Base-by-base conservation (phyloP, 2,888 invertebrate genomes). In the Sussaba pulchella region DNA sequence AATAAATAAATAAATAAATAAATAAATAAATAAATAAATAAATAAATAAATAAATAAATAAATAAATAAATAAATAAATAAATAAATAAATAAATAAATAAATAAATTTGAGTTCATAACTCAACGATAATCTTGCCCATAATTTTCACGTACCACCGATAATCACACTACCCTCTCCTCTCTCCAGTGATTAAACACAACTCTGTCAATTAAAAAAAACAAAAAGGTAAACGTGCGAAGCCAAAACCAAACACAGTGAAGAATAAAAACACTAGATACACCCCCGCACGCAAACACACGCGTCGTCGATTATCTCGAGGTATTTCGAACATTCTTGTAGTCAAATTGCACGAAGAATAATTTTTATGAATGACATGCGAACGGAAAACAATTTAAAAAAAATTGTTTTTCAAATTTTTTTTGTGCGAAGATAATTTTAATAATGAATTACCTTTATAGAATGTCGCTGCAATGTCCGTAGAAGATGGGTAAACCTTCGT, bases 401-500 rank as follows among this genome's bases (percentile, higher is more conserved):
- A n/a, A n/a, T n/a, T n/a, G n/a, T n/a, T n/a, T n/a, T n/a, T n/a
- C n/a, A n/a, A n/a, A n/a, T n/a, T n/a, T n/a, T n/a, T n/a, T n/a
- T n/a, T n/a, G n/a, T n/a, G n/a, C n/a, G n/a, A n/a, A n/a, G n/a
- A 43, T 47, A 54, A 63, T 9, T n/a, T 26, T 8, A 6, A 36
- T 75, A 8, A 19, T 72, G 17, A 9, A 78, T 66, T 78, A 66
- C 73, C 67, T 74, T 72, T 31, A 52, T 66, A 78, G 26, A 43
- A 71, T 41, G 63, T 72, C 54, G 57, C 41, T 72, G 78, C 52
- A 66, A 54, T 31, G 74, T 81, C 79, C 81, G 19, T 47, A 39
- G 63, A 82, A 85, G 45, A 84, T 69, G 17, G 45, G 9, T 41
- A 78, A 45, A 67, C 78, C 66, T 19, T 43, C 41, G 41, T 61